Evolutionary conservation across 1,140 invertebrate species (phyloP), one percentile per base, ranked within the genome.

Genomic region (Hylyphantes graminicola): DNA sequence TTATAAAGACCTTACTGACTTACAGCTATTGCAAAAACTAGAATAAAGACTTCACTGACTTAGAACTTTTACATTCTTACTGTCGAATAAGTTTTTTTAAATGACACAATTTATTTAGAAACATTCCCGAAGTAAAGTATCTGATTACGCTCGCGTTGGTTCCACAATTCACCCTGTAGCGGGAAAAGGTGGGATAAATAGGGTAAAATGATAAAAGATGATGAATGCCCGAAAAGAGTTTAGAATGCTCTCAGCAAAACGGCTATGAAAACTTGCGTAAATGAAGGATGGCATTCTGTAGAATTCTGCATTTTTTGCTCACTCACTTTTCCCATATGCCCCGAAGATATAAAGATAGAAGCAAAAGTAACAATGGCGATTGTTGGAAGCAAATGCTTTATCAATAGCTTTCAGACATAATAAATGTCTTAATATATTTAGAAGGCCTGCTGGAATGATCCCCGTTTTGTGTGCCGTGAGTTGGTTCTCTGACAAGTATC

Each of bases 141-240:
- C 35, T 35, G 35, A 35, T 35, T 35, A 35, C 35, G 35, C 35
- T 35, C 35, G 35, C 35, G 35, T 35, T 35, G 35, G 35, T 35
- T 35, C 35, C 35, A 35, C 35, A 35, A 35, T 35, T 35, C 35
- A 35, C 35, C 35, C 35, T 35, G 35, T 35, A 35, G 21, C n/a
- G 53, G 68, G 51, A 76, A 76, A 63, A 76, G 77, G 55, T 67
- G 51, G 65, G 50, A 73, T 72, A 73, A 81, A 63, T 51, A 55
- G 67, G 73, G 54, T 79, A 68, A 54, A 54, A 54, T 48, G 65
- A 79, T 79, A 81, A 81, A 81, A 81, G 50, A 73, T 81, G 79
- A 81, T 73, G 68, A 81, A 81, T 81, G 79, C 55, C 35, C 55
- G 19, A 72, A 81, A 80, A 70, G 35, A 76, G 79, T 81, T 81